Percentiles rank a stretch among this genome's conserved stretches.
phyloP scores from a whole-genome alignment of 2,113 vertebrate species.

The Globicephala melas region DNA sequence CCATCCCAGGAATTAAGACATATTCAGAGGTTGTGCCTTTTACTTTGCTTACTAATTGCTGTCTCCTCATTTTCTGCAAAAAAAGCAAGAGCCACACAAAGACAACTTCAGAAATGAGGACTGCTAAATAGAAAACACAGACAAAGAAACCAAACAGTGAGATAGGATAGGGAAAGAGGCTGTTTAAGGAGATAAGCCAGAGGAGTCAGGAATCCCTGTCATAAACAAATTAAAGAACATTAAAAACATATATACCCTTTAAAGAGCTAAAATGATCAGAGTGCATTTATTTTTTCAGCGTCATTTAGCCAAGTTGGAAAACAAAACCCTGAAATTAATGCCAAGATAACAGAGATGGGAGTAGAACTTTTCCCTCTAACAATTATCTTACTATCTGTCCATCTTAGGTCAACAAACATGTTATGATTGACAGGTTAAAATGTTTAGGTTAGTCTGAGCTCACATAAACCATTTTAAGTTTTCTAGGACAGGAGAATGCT shows the following conservation, averaged over 20 bases:
- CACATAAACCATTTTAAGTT: constrained; percentile 83
- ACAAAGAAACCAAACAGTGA: constrained; percentile 1
- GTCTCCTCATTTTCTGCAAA: not conserved
- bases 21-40: not conserved
- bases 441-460: constrained; percentile 86
- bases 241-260: constrained; percentile 87
- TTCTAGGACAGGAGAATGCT: constrained; percentile 78
- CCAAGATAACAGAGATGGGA: constrained; percentile 88
- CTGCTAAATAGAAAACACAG: constrained; percentile 37
- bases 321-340: constrained; percentile 81
- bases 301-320: constrained; percentile 85
- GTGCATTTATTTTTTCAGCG: constrained; percentile 92
- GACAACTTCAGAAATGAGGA: not conserved
- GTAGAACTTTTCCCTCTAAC: constrained; percentile 82
- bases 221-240: constrained; percentile 90
- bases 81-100: not conserved
- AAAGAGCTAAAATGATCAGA: constrained; percentile 81
- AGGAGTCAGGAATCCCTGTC: constrained; percentile 80
- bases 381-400: constrained; percentile 87
- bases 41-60: not conserved
- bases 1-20: not conserved
- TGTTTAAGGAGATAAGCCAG: constrained; percentile 42
- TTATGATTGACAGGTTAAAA: constrained; percentile 89
- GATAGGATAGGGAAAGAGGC: not conserved
- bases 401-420: constrained; percentile 94